Percentiles rank a stretch among this genome's conserved stretches.
These are phyloP conservation scores for Holothuria leucospilota DNA, from an alignment of 53 echinoderm and acorn worm genomes.

Conservation along the genomic window DNA sequence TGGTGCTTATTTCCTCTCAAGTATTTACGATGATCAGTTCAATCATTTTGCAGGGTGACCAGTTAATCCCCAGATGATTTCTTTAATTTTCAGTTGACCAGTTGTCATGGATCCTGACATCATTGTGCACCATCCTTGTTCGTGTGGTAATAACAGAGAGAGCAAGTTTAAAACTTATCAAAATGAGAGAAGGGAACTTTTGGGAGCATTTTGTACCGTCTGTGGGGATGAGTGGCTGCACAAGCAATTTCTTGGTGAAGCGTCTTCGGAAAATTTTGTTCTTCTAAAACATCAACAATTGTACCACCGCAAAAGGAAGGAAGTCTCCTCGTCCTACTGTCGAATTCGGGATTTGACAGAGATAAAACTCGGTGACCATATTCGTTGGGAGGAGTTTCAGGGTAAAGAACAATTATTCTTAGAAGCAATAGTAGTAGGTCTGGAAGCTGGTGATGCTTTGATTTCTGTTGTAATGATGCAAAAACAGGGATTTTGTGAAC, in stretches of 20 bases:
- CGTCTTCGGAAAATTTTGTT: not conserved
- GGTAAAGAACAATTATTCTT: not conserved
- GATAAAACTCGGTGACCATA: not conserved
- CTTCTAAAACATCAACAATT: not conserved
- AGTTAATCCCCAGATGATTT: no score
- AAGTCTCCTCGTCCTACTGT: not conserved
- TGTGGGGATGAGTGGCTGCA: constrained; percentile 35
- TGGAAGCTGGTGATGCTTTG: not conserved
- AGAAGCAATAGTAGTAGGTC: constrained; percentile 11
- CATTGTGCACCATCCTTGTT: not conserved
- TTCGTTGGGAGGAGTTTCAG: not conserved
- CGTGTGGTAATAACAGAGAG: not conserved
- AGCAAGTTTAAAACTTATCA: constrained; percentile 8
- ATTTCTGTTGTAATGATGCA: constrained; percentile 23
- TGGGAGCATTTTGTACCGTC: not conserved
- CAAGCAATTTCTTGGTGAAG: not conserved
- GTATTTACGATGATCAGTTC: no score
- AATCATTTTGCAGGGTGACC: no score
- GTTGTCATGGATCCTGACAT: no score
- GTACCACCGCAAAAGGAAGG: not conserved
- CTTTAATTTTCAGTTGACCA: no score
- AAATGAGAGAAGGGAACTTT: not conserved
- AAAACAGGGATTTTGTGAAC: constrained; percentile 11
- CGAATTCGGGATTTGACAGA: not conserved
- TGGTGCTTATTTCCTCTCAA: no score